These are phyloP conservation scores for Bolborhynchus lineola DNA, from an alignment of 2,113 vertebrate species.

Conservation along the genomic window DNA sequence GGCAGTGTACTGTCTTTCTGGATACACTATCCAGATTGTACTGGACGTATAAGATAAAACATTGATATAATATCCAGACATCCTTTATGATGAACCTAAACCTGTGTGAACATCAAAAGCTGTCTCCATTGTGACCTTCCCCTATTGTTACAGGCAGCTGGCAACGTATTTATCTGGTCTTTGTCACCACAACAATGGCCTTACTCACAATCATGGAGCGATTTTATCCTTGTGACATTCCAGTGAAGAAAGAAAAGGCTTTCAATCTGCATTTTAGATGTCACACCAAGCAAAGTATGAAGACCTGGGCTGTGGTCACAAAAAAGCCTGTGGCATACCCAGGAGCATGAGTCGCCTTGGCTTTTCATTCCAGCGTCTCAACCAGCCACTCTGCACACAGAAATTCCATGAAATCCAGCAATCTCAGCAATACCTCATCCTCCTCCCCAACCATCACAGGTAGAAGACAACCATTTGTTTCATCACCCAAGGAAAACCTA, in stretches of 20 bases:
- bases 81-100: not conserved
- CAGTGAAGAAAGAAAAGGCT: not conserved
- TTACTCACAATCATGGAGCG: not conserved
- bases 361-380: not conserved
- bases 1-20: not conserved
- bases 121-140: not conserved
- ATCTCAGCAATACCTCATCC: not conserved
- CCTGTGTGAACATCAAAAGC: not conserved
- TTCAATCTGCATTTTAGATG: not conserved
- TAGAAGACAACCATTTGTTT: not conserved
- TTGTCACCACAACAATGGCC: not conserved
- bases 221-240: not conserved
- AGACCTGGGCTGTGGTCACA: not conserved
- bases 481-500: not conserved
- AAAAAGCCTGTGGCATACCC: not conserved
- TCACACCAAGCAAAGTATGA: not conserved
- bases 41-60: not conserved
- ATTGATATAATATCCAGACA: not conserved
- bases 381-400: not conserved
- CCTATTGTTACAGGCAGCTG: not conserved
- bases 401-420: not conserved
- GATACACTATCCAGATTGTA: not conserved
- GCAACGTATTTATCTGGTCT: not conserved
- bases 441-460: not conserved
- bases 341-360: not conserved